phyloP scores from a whole-genome alignment of 2,888 invertebrate species.

The Ariolimax columbianus region DNA sequence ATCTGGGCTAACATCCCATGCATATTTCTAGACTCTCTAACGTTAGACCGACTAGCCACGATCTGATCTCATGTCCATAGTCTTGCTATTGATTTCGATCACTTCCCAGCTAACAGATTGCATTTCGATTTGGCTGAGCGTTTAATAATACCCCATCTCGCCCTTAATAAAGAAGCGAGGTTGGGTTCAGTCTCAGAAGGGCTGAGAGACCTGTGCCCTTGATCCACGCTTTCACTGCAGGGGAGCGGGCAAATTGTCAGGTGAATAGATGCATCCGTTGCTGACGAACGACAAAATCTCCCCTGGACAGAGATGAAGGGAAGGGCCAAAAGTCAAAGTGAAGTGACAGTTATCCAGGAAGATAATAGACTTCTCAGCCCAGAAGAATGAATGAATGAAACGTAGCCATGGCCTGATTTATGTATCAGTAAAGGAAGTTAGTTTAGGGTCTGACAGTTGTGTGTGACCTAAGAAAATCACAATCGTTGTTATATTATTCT shows the following conservation, averaged over 20 bases:
- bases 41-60: background rate
- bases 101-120: slow-evolving; percentile 42
- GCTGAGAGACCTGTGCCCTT: slow-evolving; percentile 3
- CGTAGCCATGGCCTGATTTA: too few species aligned
- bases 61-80: slow-evolving; percentile 3
- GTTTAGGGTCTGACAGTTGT: too few species aligned
- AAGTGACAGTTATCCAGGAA: background rate
- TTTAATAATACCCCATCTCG: slow-evolving; percentile 39
- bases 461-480: too few species aligned
- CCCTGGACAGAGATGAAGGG: background rate
- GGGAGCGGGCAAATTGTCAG: background rate
- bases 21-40: background rate
- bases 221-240: background rate
- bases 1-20: background rate
- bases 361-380: background rate
- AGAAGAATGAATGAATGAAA: too few species aligned
- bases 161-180: slow-evolving; percentile 18
- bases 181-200: background rate
- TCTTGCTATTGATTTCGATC: slow-evolving; percentile 31
- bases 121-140: slow-evolving; percentile 40
- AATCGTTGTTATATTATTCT: too few species aligned
- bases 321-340: background rate
- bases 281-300: background rate
- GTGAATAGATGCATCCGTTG: background rate
- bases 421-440: too few species aligned